phyloP scores from a whole-genome alignment of 2,113 vertebrate genomes.

The Lampris megalopsis region DNA sequence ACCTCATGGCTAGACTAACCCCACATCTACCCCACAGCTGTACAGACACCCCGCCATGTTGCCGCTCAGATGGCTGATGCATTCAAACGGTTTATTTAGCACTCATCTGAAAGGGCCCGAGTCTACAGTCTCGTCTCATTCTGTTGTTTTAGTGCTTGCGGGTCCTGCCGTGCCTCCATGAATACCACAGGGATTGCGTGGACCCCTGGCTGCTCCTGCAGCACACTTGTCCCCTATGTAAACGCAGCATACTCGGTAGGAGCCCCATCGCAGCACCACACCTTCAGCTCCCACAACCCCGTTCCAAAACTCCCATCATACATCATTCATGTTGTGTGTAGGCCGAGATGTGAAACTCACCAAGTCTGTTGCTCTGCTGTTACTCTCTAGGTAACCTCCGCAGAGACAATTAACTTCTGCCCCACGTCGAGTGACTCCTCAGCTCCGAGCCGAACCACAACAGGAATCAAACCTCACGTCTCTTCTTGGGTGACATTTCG shows the following conservation, averaged over 20 bases:
- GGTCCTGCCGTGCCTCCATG: constrained; percentile 92
- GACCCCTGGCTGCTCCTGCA: constrained; percentile 95
- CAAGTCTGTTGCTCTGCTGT: neutral
- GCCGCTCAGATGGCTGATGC: too few species aligned
- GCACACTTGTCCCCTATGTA: constrained; percentile 96
- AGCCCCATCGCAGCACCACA: neutral
- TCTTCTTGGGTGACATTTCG: constrained; percentile 31
- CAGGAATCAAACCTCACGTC: constrained; percentile 16
- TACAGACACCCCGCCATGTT: too few species aligned
- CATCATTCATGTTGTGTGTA: too few species aligned
- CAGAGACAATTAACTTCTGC: constrained; percentile 68
- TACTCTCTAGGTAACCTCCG: constrained; percentile 66
- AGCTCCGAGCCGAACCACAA: neutral
- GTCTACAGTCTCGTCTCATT: too few species aligned
- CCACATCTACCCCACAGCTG: too few species aligned
- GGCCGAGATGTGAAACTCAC: neutral
- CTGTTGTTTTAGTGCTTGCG: constrained; percentile 85
- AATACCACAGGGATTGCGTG: constrained; percentile 94
- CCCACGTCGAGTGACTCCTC: neutral
- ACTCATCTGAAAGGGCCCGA: neutral
- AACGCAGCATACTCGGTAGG: constrained; percentile 91
- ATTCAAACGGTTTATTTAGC: too few species aligned
- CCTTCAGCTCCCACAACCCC: neutral
- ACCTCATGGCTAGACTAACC: too few species aligned
- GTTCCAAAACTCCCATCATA: too few species aligned